Evolutionary conservation across 2,888 invertebrate species (phyloP).

Genomic region (Odontocerum albicorne): DNA sequence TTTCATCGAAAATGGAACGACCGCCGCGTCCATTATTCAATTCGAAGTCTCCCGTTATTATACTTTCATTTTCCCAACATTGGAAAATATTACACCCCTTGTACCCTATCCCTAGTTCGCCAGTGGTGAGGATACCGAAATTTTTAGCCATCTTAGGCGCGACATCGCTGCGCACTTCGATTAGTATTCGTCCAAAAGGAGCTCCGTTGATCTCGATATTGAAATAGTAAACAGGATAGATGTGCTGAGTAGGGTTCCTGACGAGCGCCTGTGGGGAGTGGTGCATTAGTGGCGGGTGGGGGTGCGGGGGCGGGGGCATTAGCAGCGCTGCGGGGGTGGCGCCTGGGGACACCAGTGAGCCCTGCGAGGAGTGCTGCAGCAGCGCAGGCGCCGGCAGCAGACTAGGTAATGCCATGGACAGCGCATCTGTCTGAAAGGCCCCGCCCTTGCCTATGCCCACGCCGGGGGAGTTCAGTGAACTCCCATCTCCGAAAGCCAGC

Average conservation of each 20-base stretch:
- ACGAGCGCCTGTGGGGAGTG: slow-evolving; percentile 55
- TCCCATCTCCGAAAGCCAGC: slow-evolving; percentile 40
- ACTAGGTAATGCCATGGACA: slow-evolving; percentile 44
- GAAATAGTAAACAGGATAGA: slow-evolving; percentile 74
- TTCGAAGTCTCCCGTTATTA: slow-evolving; percentile 81
- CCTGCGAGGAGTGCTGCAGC: slow-evolving; percentile 15
- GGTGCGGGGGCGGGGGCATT: slow-evolving; percentile 36
- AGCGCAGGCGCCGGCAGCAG: slow-evolving; percentile 38
- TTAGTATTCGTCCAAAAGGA: slow-evolving; percentile 70
- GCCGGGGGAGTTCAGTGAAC: slow-evolving; percentile 44
- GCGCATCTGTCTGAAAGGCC: slow-evolving; percentile 44
- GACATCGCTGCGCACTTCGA: slow-evolving; percentile 75
- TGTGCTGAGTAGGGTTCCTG: slow-evolving; percentile 55
- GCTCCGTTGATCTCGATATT: slow-evolving; percentile 74
- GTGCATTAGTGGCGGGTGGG: slow-evolving; percentile 39
- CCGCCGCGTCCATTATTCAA: slow-evolving; percentile 80
- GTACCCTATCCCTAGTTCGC: slow-evolving; percentile 75
- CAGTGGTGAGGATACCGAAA: slow-evolving; percentile 70
- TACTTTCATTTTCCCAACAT: slow-evolving; percentile 81
- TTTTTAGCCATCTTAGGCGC: slow-evolving; percentile 83
- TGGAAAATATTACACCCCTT: slow-evolving; percentile 80
- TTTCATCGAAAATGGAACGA: slow-evolving; percentile 73
- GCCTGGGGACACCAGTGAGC: slow-evolving; percentile 15
- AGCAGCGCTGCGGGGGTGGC: slow-evolving; percentile 38
- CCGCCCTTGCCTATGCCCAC: slow-evolving; percentile 38